Percentiles rank a stretch among this genome's conserved stretches.
phyloP scores from a whole-genome alignment of 2,888 invertebrate species.

The Caenorhabditis sp. region DNA sequence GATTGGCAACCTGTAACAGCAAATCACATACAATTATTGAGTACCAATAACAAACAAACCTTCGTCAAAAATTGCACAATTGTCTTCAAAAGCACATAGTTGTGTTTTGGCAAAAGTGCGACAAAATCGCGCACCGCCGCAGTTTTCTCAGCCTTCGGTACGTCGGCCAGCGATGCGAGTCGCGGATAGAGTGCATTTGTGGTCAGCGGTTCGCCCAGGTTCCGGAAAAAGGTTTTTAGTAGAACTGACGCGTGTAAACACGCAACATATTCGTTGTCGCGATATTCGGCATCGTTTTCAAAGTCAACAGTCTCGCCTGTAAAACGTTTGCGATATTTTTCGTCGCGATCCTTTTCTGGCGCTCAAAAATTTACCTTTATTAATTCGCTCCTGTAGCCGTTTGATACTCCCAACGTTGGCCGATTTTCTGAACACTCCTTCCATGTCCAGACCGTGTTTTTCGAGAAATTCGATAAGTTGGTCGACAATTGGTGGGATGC shows the following conservation, averaged over 20 bases:
- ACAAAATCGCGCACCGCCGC: constrained; percentile 61
- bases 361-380: constrained; percentile 78
- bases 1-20: constrained; percentile 70
- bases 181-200: constrained; percentile 66
- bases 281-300: constrained; percentile 69
- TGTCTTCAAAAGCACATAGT: constrained; percentile 63
- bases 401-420: constrained; percentile 85
- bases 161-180: constrained; percentile 41
- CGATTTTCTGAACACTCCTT: constrained; percentile 93
- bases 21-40: no score
- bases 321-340: neutral
- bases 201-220: constrained; percentile 68
- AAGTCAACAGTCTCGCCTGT: constrained; percentile 79
- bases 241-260: constrained; percentile 80
- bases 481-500: constrained; percentile 89
- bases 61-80: constrained; percentile 65
- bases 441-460: constrained; percentile 75
- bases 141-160: constrained; percentile 51
- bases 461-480: constrained; percentile 86
- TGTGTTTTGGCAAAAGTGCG: constrained; percentile 59
- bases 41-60: constrained; percentile 32
- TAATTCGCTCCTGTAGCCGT: constrained; percentile 84
- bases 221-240: constrained; percentile 77
- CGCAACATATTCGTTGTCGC: constrained; percentile 81
- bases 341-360: no score